These are phyloP conservation scores for Sminthopsis crassicaudata DNA, from an alignment of 2,113 vertebrate species.

Conservation along the genomic window DNA sequence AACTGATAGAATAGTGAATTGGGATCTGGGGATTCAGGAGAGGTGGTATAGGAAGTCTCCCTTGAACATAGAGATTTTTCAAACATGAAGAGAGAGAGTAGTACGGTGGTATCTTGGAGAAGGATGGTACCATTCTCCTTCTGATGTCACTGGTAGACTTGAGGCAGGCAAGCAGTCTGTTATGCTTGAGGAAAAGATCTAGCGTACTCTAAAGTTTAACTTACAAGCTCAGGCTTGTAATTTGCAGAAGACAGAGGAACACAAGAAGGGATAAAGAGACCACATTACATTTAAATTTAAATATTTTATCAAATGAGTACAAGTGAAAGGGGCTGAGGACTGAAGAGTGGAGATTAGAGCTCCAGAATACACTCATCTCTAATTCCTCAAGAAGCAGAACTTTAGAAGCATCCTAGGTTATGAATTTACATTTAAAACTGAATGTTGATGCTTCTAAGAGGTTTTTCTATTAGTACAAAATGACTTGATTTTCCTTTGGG, in stretches of 20 bases:
- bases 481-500: neutral
- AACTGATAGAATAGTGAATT: neutral
- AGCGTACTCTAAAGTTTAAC: neutral
- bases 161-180: neutral
- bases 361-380: neutral
- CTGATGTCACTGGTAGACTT: neutral
- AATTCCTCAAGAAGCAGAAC: neutral
- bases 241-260: neutral
- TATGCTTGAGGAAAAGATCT: neutral
- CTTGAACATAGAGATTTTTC: too few species aligned
- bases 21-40: neutral
- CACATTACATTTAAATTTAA: neutral
- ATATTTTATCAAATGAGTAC: neutral
- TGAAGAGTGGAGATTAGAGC: neutral
- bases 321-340: neutral
- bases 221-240: neutral
- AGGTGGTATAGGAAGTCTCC: neutral
- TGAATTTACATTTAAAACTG: neutral
- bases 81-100: too few species aligned
- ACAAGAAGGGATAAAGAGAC: too few species aligned
- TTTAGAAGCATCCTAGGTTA: neutral
- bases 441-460: neutral
- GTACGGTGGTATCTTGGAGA: neutral
- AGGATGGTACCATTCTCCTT: neutral
- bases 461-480: neutral